Base-by-base conservation (phyloP, 2,888 invertebrate species). In the Amphiduros pacificus region DNA sequence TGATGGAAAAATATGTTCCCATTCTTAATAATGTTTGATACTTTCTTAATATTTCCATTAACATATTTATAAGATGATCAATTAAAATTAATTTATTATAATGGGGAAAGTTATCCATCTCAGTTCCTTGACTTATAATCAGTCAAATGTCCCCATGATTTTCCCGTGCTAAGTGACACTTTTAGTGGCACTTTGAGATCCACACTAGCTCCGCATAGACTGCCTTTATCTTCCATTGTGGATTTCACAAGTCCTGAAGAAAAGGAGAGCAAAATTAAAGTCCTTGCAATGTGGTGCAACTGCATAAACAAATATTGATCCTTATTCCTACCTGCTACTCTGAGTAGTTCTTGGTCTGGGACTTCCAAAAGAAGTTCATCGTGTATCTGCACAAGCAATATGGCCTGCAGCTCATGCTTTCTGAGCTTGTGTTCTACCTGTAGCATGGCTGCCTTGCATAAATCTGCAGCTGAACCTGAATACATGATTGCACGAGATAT, bases 341-440 rank as follows among this genome's bases (percentile, higher is more conserved):
- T 61, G 2, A 54, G 28, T 4, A 78, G 27, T 31, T 77, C 66
- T 14, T 66, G 63, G 57, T 75, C 74, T n/a, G 69, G 66, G 9
- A 77, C 75, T 56, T 80, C 80, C 56, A 76, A 68, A 11, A 80
- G 61, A 20, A 80, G 65, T 64, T 80, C 80, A 73, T 80, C 80
- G 69, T 80, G 80, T 17, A 80, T 80, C 63, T 80, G 80, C 22
- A n/a, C n/a, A n/a, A n/a, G n/a, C n/a, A 9, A 63, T 60, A 50
- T 63, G 28, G 63, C 60, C 6, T 60, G 29, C 26, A 60, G 40
- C 3, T 55, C 22, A 6, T 32, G n/a, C 17, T 27, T 17, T 2
- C 6, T 3, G 6, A 77, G 66, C 9, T 66, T 66, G 28, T 66
- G 60, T 55, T 77, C 74, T n/a, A 79, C 74, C 57, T 74, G 72